These are phyloP conservation scores for Leptinotarsa peninsularis DNA, from an alignment of 2,888 invertebrate genomes.

Conservation along the genomic window DNA sequence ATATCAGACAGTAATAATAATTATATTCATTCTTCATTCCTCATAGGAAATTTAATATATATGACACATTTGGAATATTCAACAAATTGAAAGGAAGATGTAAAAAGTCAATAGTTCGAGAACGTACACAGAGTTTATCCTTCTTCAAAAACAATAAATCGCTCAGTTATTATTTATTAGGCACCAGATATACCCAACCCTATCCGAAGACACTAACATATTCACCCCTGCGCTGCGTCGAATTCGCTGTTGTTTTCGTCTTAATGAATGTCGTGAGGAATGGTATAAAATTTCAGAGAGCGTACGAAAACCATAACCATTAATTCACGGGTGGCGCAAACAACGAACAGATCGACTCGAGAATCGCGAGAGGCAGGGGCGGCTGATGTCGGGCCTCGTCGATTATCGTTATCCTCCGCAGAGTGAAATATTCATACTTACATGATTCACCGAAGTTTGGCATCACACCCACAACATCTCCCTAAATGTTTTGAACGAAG, in stretches of 20 bases:
- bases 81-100: no score
- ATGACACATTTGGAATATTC: no score
- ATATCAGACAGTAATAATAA: no score
- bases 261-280: conserved; percentile 48
- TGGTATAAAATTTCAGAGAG: conserved; percentile 48
- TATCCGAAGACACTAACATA: conserved; percentile 16
- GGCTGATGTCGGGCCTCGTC: not conserved
- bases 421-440: not conserved
- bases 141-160: not conserved
- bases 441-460: not conserved
- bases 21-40: no score
- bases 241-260: conserved; percentile 39
- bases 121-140: not conserved
- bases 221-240: conserved; percentile 13
- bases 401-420: no score
- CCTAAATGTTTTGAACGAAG: no score
- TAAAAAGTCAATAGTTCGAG: not conserved
- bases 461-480: not conserved
- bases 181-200: conserved; percentile 7
- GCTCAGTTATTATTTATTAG: not conserved
- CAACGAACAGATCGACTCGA: conserved; percentile 25
- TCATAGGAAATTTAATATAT: no score
- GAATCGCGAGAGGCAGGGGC: conserved; percentile 22
- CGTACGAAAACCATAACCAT: conserved; percentile 52
- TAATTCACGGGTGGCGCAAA: conserved; percentile 41